These are phyloP conservation scores for Sesia apiformis DNA, from an alignment of 2,888 invertebrate genomes.

Conservation along the genomic window DNA sequence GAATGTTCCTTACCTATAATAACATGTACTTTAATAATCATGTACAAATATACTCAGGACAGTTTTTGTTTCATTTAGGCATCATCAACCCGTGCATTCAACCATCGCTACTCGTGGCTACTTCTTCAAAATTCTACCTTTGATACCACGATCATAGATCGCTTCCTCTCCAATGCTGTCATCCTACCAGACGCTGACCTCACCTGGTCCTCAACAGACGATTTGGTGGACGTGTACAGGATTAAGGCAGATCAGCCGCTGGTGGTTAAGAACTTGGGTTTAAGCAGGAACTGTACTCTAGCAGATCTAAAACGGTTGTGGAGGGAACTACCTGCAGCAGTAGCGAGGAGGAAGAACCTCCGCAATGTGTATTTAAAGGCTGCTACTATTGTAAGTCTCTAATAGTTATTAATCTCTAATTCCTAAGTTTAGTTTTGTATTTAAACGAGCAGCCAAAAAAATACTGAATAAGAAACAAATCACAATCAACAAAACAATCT, in stretches of 20 bases:
- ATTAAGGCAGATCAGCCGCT: slow-evolving; percentile 20
- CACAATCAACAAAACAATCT: not conserved
- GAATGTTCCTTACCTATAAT: too few species aligned
- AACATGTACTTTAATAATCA: not conserved
- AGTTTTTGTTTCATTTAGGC: slow-evolving; percentile 25
- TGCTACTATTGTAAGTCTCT: slow-evolving; percentile 34
- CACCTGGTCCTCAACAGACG: slow-evolving; percentile 28
- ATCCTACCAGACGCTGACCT: slow-evolving; percentile 53
- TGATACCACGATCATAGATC: slow-evolving; percentile 19
- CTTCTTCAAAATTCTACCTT: slow-evolving; percentile 26
- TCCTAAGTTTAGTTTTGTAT: too few species aligned
- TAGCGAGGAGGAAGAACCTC: slow-evolving; percentile 37
- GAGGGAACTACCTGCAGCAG: slow-evolving; percentile 27
- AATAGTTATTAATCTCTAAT: too few species aligned
- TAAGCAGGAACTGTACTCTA: slow-evolving; percentile 11
- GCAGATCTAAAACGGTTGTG: slow-evolving; percentile 23
- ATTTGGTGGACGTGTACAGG: slow-evolving; percentile 39
- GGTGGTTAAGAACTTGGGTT: slow-evolving; percentile 18
- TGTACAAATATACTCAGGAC: not conserved
- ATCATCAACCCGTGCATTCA: slow-evolving; percentile 40
- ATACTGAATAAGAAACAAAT: not conserved
- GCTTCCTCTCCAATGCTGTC: slow-evolving; percentile 16
- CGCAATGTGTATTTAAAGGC: slow-evolving; percentile 32
- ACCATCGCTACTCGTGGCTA: slow-evolving; percentile 47
- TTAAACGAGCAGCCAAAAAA: too few species aligned